Percentiles rank a stretch among this genome's conserved stretches.
These are phyloP conservation scores for Sclerurus mexicanus DNA, from an alignment of 2,113 vertebrate species.

Conservation along the genomic window DNA sequence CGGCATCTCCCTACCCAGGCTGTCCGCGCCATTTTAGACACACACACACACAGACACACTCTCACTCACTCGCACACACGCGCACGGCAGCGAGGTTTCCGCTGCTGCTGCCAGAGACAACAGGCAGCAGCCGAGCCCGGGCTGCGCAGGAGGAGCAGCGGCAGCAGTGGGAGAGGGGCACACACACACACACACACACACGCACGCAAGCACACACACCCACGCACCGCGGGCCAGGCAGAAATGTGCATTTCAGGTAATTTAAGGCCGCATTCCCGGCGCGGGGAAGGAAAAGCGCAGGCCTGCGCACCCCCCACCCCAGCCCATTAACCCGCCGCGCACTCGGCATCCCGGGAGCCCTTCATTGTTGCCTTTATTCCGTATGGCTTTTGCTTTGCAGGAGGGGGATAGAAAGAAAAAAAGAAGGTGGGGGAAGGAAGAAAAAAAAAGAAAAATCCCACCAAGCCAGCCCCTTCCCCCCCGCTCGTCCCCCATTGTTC, in stretches of 20 bases:
- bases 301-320: background rate
- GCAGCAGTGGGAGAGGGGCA: background rate
- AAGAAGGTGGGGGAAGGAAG: rapidly evolving
- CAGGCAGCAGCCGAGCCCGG: conserved; percentile 24
- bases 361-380: conserved; percentile 28
- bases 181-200: background rate
- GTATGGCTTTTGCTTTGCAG: background rate
- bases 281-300: background rate
- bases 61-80: background rate
- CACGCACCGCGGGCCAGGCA: conserved; percentile 8
- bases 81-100: conserved; percentile 31
- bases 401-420: background rate
- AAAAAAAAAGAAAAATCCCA: background rate
- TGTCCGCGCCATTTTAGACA: conserved; percentile 66
- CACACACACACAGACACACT: background rate
- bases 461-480: conserved; percentile 5
- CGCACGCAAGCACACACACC: background rate
- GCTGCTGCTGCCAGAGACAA: conserved; percentile 48
- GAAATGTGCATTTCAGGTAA: conserved; percentile 44
- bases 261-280: background rate
- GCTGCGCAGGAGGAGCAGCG: conserved; percentile 10
- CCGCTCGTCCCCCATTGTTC: conserved; percentile 22
- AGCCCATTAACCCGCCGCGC: conserved; percentile 5
- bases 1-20: conserved; percentile 6
- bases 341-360: background rate